Base-by-base conservation (phyloP, 2,888 invertebrate species). In the Drosophila meridiana region DNA sequence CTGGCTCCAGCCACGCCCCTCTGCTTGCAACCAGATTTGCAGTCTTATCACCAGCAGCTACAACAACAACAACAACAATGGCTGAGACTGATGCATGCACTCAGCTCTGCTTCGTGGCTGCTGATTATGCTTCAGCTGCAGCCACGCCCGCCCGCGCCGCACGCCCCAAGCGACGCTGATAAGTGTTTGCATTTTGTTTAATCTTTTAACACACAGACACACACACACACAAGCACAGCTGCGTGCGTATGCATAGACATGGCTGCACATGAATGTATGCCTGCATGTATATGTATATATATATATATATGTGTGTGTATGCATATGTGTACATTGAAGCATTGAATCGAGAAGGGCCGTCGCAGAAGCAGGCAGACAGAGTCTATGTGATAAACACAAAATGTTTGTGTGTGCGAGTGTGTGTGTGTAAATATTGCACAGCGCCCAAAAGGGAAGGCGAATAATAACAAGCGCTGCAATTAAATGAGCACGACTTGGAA, bases 141-240 rank as follows among this genome's bases (percentile, higher is more conserved):
- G 53, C 40, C 77, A 14, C 38, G 14, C 20, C 50, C 5, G 28
- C 38, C 53, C 28, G 42, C 28, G 32, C 55, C 28, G 2, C 26
- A 52, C 30, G 34, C 28, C 38, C 3, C 43, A 48, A 47, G 13
- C 57, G 38, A 38, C 45, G 34, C 63, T 83, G 83, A 83, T 86
- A 83, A 86, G 81, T 78, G 81, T 73, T 78, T 83, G 75, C 83
- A 77, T 72, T 80, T 30, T 38, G 36, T 52, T n/a, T 36, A 9
- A 52, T 36, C 26, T 28, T 14, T 43, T 56, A 11, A 3, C 26
- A 2, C 30, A 30, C 56, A 42, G 30, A 42, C 40, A 36, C 34
- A 36, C 13, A 26, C 14, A 36, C 53, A 20, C 32, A 32, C 28
- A 13, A 36, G 30, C 9, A 26, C 13, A 6, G 28, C 50, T 34